These are phyloP conservation scores for Sus scrofa DNA, from an alignment of 2,113 vertebrate species.

Conservation along the genomic window T2T-Sscrofa CM000817.6:33970001-33970500, in stretches of 20 bases:
- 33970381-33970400: neutral
- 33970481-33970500: neutral
- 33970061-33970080: neutral
- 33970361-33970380: neutral
- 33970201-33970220: slow-evolving; percentile 48
- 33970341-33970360: slow-evolving; percentile 7
- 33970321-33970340: neutral
- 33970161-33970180: slow-evolving; percentile 1
- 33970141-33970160: neutral
- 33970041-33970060: neutral
- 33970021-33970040: neutral
- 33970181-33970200: neutral
- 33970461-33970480: neutral
- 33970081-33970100: neutral
- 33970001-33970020: neutral
- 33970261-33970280: slow-evolving; percentile 37
- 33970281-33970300: neutral
- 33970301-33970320: neutral
- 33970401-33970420: neutral
- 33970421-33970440: neutral
- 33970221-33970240: neutral
- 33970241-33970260: slow-evolving; percentile 41
- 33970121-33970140: neutral
- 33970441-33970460: neutral
- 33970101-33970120: neutral